Evolutionary conservation across 1,140 invertebrate genomes (phyloP).

Genomic region (Lasioglossum albipes): DNA sequence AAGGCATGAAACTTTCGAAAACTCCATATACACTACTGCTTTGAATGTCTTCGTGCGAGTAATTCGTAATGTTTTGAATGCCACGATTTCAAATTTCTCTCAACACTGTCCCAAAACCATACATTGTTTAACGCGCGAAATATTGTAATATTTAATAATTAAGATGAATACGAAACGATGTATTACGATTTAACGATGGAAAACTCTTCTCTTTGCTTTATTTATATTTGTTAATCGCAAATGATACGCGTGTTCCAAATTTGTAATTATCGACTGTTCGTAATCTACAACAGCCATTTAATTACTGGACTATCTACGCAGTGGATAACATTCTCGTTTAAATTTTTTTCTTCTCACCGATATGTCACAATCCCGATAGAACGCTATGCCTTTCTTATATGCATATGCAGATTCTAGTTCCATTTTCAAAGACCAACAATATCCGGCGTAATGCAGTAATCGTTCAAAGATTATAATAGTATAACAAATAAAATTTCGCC

Average conservation of each 20-base stretch:
- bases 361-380: conserved; percentile 17
- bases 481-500: neutral
- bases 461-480: neutral
- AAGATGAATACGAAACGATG: neutral
- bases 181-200: neutral
- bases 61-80: conserved; percentile 31
- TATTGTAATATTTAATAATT: conserved; percentile 6
- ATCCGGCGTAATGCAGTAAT: neutral
- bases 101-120: neutral
- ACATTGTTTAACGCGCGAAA: neutral
- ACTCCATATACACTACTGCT: conserved; percentile 16
- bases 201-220: neutral
- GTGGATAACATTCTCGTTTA: neutral
- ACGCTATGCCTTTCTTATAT: neutral
- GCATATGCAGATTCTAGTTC: neutral
- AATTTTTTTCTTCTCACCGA: neutral
- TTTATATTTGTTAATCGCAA: neutral
- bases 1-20: conserved; percentile 50
- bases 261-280: neutral
- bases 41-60: conserved; percentile 39
- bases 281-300: neutral
- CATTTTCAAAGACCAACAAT: neutral
- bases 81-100: too few species aligned
- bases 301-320: conserved; percentile 6
- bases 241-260: neutral